A percentile compares a stretch with the other conserved stretches of the same genome.
Conservation (phyloP, 2,797 vertebrate genomes). For the Anas capensis region DNA sequence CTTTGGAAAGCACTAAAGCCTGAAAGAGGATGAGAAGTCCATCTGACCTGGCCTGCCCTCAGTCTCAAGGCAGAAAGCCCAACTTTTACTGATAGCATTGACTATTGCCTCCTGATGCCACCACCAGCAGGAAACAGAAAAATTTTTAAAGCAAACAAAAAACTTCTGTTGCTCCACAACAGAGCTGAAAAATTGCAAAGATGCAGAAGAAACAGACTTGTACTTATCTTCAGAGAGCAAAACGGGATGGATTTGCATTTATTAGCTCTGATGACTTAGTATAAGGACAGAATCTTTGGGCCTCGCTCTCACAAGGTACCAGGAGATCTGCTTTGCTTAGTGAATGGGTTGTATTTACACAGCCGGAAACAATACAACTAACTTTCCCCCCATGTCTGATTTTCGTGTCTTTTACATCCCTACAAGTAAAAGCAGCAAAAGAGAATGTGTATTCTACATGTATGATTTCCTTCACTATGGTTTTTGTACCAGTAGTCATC, state of each 20-base stretch:
- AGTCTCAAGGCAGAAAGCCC: not conserved
- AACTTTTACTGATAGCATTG: not conserved
- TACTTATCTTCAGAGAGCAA: not conserved
- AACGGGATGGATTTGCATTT: not conserved
- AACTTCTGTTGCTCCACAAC: not conserved
- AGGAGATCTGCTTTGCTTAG: not conserved
- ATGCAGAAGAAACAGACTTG: not conserved
- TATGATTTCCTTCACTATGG: rapidly evolving
- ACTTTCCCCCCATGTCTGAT: not conserved
- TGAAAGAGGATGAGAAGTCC: not conserved
- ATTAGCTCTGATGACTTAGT: not conserved
- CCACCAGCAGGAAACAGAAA: not conserved
- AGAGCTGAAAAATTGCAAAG: not conserved
- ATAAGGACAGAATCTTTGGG: not conserved
- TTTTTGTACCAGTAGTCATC: not conserved
- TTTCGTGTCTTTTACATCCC: not conserved
- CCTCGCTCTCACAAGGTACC: not conserved
- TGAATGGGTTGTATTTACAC: not conserved
- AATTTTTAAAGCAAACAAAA: not conserved
- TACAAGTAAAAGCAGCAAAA: not conserved
- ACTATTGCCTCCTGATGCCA: not conserved
- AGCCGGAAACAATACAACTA: not conserved
- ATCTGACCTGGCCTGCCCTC: not conserved
- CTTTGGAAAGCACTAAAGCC: not conserved
- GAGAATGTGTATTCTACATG: not conserved